phyloP scores from a whole-genome alignment of 2,888 invertebrate species.

The Meliscaeva auricollis region DNA sequence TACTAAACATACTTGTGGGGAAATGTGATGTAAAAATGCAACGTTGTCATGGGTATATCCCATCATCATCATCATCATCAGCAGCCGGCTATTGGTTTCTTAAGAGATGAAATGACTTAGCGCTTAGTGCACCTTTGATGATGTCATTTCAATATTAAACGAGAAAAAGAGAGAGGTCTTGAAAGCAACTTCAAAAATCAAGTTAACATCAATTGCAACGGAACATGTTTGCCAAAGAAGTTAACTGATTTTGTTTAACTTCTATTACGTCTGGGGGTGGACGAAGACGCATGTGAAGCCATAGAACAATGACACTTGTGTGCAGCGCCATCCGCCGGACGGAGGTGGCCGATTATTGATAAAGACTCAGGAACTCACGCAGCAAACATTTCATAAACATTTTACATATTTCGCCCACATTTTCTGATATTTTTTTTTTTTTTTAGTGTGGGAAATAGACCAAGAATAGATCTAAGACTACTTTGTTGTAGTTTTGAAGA shows the following conservation, averaged over 20 bases:
- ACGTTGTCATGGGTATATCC: slow-evolving; percentile 30
- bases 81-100: slow-evolving; percentile 59
- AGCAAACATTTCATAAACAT: background rate
- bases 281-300: slow-evolving; percentile 6
- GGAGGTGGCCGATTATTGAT: background rate
- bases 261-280: slow-evolving; percentile 50
- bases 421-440: background rate
- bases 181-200: slow-evolving; percentile 32
- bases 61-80: slow-evolving; percentile 25
- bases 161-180: slow-evolving; percentile 1
- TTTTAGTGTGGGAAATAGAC: slow-evolving; percentile 48
- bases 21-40: background rate
- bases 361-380: slow-evolving; percentile 3
- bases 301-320: slow-evolving; percentile 51
- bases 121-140: slow-evolving; percentile 48
- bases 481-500: slow-evolving; percentile 2
- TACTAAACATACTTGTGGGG: background rate
- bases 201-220: slow-evolving; percentile 40
- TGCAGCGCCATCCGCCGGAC: background rate
- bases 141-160: slow-evolving; percentile 66
- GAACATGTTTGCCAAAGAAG: slow-evolving; percentile 42
- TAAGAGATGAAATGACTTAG: slow-evolving; percentile 33
- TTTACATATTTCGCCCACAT: slow-evolving; percentile 54
- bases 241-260: background rate
- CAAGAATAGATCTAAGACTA: slow-evolving; percentile 46